phyloP scores from a whole-genome alignment of 1,140 invertebrate species.

The Babylonia areolata region DNA sequence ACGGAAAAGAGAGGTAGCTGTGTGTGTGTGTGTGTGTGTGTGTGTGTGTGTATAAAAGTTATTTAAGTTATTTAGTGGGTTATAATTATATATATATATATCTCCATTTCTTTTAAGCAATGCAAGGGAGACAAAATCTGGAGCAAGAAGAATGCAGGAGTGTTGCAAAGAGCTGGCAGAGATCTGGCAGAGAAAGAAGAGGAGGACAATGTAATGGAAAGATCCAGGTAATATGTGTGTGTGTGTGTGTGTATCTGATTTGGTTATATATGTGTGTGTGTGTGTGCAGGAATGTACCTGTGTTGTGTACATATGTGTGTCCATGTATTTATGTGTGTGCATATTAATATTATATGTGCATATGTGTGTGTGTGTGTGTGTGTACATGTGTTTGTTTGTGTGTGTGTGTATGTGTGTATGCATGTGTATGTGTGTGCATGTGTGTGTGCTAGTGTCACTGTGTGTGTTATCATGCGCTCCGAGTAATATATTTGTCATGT shows the following conservation, averaged over 20 bases:
- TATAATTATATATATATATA: too few relatives aligned
- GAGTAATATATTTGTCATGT: too few relatives aligned
- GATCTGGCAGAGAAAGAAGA: constrained; percentile 78
- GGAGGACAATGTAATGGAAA: constrained; percentile 80
- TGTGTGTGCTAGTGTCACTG: too few relatives aligned
- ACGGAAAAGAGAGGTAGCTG: too few relatives aligned
- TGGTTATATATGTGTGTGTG: neutral
- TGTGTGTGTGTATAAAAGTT: neutral
- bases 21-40: too few relatives aligned
- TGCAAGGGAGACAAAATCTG: constrained; percentile 62
- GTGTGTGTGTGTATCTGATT: neutral
- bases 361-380: neutral
- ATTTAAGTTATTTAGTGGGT: too few relatives aligned
- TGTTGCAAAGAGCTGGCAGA: constrained; percentile 78
- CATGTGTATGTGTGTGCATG: constrained; percentile 79
- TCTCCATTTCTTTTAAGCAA: neutral
- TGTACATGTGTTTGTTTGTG: too few relatives aligned
- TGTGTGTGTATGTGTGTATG: too few relatives aligned
- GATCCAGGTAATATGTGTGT: constrained; percentile 79
- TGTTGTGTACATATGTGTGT: neutral
- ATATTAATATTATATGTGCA: neutral
- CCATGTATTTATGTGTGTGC: neutral
- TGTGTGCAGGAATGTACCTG: neutral
- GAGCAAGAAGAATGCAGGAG: constrained; percentile 73
- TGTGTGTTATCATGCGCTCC: neutral